phyloP scores from a whole-genome alignment of 2,113 vertebrate genomes.

The Leptodactylus fuscus region DNA sequence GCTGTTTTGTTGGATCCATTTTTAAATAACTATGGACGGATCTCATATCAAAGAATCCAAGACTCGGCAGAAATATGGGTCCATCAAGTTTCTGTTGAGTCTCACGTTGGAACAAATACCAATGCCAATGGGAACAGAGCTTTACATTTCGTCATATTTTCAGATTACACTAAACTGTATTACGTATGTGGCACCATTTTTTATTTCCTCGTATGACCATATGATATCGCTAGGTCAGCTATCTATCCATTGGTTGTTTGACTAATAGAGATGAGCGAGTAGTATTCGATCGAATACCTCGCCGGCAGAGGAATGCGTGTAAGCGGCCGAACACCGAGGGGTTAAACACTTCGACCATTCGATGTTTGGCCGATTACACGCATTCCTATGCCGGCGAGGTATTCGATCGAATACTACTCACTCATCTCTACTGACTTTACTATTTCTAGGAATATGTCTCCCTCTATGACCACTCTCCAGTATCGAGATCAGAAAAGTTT shows the following conservation, averaged over 20 bases:
- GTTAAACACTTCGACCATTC: too few species aligned
- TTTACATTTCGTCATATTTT: background rate
- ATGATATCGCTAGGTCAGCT: background rate
- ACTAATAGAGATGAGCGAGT: too few species aligned
- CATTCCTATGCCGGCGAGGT: too few species aligned
- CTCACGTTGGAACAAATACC: background rate
- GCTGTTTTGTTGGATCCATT: background rate
- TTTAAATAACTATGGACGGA: background rate
- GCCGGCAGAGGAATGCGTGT: too few species aligned
- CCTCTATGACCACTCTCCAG: background rate
- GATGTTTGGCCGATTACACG: too few species aligned
- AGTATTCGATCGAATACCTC: too few species aligned
- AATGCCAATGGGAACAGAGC: background rate
- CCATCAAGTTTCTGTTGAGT: background rate
- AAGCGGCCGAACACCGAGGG: too few species aligned
- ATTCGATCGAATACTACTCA: too few species aligned
- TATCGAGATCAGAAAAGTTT: background rate
- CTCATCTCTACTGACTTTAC: too few species aligned
- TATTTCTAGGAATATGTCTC: background rate
- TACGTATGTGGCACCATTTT: background rate
- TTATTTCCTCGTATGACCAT: background rate
- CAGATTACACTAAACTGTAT: background rate
- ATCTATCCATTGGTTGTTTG: too few species aligned
- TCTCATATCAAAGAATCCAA: background rate
- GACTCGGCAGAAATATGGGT: too few species aligned